phyloP scores from a whole-genome alignment of 2,888 invertebrate genomes.

The Napeogenes sylphis region DNA sequence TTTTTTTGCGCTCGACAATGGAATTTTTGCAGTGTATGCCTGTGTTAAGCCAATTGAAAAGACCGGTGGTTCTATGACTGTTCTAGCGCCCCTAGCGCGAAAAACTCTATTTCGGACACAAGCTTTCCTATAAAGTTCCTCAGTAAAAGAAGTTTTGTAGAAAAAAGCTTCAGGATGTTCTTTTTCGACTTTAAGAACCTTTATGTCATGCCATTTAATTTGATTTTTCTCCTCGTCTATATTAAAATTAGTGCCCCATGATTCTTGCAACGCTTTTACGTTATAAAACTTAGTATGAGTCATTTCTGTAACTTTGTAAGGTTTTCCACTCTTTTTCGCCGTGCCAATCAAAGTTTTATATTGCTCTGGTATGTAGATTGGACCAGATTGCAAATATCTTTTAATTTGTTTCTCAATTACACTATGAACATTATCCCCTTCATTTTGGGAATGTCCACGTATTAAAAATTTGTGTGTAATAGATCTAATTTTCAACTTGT shows the following conservation, averaged over 20 bases:
- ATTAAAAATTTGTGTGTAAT: too few species aligned
- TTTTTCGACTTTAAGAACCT: conserved; percentile 24
- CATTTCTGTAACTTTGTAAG: conserved; percentile 34
- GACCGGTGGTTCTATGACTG: too few species aligned
- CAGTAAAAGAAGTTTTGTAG: conserved; percentile 26
- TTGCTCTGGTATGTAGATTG: conserved; percentile 15
- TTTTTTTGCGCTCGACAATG: too few species aligned
- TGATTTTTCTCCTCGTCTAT: conserved; percentile 19
- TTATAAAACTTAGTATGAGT: conserved; percentile 34
- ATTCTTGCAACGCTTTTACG: conserved; percentile 31
- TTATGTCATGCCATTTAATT: conserved; percentile 25
- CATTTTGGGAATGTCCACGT: too few species aligned
- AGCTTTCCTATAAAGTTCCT: conserved; percentile 14
- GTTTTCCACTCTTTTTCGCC: conserved; percentile 22
- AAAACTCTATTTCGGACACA: too few species aligned
- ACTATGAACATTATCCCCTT: too few species aligned
- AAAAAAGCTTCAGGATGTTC: conserved; percentile 18
- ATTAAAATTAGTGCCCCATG: conserved; percentile 28
- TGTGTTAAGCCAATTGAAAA: background rate
- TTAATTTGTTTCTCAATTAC: too few species aligned
- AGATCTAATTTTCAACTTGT: too few species aligned
- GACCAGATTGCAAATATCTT: conserved; percentile 13
- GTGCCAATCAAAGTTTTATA: conserved; percentile 11
- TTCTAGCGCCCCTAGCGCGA: too few species aligned
- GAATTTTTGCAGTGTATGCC: too few species aligned